These are phyloP conservation scores for Merops nubicus DNA, from an alignment of 2,113 vertebrate species.

Conservation along the genomic window DNA sequence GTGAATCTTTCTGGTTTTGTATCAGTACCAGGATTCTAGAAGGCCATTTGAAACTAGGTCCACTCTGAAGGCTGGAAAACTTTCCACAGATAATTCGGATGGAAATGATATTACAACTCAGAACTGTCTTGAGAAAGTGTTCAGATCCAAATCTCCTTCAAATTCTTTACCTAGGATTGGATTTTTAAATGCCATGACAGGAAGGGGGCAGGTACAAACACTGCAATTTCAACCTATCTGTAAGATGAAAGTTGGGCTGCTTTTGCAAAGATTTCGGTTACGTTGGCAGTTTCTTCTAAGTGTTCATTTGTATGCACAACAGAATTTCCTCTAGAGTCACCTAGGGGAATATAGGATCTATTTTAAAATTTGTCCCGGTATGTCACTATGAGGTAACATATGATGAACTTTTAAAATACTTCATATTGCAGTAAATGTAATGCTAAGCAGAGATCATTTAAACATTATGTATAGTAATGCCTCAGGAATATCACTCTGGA, in stretches of 20 bases:
- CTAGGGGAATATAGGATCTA: background rate
- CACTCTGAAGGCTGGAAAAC: background rate
- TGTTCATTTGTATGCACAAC: background rate
- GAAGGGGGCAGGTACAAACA: background rate
- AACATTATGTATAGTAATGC: constrained; percentile 46
- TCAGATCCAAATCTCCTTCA: background rate
- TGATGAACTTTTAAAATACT: constrained; percentile 39
- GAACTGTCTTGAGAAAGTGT: background rate
- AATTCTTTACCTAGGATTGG: background rate
- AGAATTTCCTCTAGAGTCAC: background rate
- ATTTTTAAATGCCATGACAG: background rate
- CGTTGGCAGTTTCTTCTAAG: background rate
- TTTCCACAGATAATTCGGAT: background rate
- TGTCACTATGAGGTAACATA: background rate
- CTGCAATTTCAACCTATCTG: background rate
- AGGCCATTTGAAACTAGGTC: background rate
- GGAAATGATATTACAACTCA: background rate
- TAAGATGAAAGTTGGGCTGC: background rate
- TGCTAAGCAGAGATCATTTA: constrained; percentile 24
- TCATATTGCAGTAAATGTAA: constrained; percentile 34
- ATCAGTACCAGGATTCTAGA: background rate
- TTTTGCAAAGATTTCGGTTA: background rate
- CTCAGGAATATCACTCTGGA: constrained; percentile 24
- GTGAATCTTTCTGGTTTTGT: background rate
- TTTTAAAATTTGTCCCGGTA: background rate